Evolutionary conservation across 2,888 invertebrate genomes (phyloP).

Genomic region (Itoplectis maculator): DNA sequence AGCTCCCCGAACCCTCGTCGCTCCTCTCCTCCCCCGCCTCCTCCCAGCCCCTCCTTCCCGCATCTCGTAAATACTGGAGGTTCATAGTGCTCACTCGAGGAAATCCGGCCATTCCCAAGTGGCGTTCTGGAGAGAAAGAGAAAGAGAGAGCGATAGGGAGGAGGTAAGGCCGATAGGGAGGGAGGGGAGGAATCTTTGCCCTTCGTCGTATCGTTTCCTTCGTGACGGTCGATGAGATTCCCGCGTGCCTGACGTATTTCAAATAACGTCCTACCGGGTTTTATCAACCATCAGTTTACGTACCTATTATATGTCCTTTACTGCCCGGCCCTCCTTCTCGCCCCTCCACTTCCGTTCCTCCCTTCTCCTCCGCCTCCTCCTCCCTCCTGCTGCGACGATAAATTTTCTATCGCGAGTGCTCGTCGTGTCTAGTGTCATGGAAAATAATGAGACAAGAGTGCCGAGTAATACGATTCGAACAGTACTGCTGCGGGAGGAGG

Average conservation of each 20-base stretch:
- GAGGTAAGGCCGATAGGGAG: no score
- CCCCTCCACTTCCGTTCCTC: no score
- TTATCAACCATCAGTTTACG: conserved; percentile 18
- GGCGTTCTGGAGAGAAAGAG: conserved; percentile 9
- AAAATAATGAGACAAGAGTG: conserved; percentile 43
- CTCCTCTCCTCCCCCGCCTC: not conserved
- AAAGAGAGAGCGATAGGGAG: no score
- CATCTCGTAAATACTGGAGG: conserved; percentile 45
- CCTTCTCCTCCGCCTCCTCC: no score
- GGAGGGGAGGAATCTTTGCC: conserved; percentile 31
- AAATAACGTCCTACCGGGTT: conserved; percentile 39
- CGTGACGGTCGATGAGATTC: conserved; percentile 31
- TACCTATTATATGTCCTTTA: conserved; percentile 13
- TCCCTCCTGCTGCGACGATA: not conserved
- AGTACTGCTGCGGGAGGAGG: not conserved
- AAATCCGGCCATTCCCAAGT: conserved; percentile 61
- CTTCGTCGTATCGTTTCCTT: conserved; percentile 31
- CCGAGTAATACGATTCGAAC: not conserved
- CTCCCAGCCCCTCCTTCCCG: not conserved
- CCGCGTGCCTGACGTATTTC: conserved; percentile 46
- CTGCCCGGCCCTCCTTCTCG: not conserved
- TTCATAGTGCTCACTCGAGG: conserved; percentile 41
- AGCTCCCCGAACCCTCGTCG: not conserved
- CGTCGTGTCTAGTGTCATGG: not conserved
- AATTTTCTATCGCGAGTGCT: conserved; percentile 40